Evolutionary conservation across 2,888 invertebrate genomes (phyloP).

Genomic region (Didymodactylos carnosus): DNA sequence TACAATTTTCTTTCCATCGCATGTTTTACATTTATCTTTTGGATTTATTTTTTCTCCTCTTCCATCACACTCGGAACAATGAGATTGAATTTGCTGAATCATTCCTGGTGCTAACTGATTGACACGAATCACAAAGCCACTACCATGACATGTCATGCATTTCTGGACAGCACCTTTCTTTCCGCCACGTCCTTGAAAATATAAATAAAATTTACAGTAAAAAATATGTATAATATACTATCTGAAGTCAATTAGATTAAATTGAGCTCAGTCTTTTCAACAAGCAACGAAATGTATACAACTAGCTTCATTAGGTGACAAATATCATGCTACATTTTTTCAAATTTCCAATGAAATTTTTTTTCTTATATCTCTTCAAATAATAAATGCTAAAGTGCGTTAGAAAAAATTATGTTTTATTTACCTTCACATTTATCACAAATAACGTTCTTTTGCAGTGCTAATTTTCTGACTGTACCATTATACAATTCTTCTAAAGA

Average conservation of each 20-base stretch:
- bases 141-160: constrained; percentile 56
- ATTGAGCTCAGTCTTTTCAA: too few species aligned
- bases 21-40: constrained; percentile 58
- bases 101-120: constrained; percentile 50
- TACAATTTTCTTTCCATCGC: constrained; percentile 61
- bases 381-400: too few species aligned
- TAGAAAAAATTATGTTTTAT: constrained; percentile 21
- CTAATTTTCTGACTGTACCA: constrained; percentile 62
- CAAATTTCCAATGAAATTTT: too few species aligned
- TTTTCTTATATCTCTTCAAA: too few species aligned
- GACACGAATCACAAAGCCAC: constrained; percentile 52
- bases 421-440: constrained; percentile 56
- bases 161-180: constrained; percentile 45
- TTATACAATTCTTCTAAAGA: constrained; percentile 72
- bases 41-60: constrained; percentile 43
- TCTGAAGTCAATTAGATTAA: too few species aligned
- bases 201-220: background rate
- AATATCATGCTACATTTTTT: too few species aligned
- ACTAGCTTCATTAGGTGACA: too few species aligned
- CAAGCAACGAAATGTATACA: too few species aligned
- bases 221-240: too few species aligned
- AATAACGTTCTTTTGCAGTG: constrained; percentile 59
- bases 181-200: constrained; percentile 40
- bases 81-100: constrained; percentile 38
- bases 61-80: constrained; percentile 39